Evolutionary conservation across 2,797 vertebrate species (phyloP).

Genomic region (Lacerta agilis): DNA sequence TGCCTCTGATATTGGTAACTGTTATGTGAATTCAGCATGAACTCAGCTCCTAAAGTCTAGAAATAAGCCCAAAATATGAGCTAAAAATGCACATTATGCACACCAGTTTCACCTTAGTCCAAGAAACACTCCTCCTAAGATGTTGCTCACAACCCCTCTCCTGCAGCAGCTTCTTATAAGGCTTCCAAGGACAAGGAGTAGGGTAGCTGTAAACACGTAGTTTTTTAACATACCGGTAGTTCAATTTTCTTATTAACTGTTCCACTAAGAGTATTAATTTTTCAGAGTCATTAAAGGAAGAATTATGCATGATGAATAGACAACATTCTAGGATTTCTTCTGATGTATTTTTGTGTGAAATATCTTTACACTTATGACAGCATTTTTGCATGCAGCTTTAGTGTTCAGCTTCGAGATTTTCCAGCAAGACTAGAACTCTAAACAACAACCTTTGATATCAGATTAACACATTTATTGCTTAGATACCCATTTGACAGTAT

Average conservation of each 20-base stretch:
- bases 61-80: neutral
- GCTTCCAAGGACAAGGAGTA: too few relatives aligned
- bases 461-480: neutral
- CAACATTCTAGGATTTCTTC: constrained; percentile 9
- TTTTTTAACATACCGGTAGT: neutral
- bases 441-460: neutral
- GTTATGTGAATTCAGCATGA: neutral
- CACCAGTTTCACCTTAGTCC: neutral
- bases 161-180: too few relatives aligned
- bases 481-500: neutral
- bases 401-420: constrained; percentile 2
- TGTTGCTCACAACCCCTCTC: too few relatives aligned
- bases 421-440: neutral
- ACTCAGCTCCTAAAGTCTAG: neutral
- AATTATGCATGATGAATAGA: constrained; percentile 28
- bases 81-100: neutral
- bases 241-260: neutral
- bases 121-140: too few relatives aligned
- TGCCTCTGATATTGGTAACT: neutral
- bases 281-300: neutral
- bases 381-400: neutral
- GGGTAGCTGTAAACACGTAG: neutral
- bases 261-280: neutral
- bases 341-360: neutral
- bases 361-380: neutral